phyloP scores from a whole-genome alignment of 2,888 invertebrate genomes.

The Heliconius erato region DNA sequence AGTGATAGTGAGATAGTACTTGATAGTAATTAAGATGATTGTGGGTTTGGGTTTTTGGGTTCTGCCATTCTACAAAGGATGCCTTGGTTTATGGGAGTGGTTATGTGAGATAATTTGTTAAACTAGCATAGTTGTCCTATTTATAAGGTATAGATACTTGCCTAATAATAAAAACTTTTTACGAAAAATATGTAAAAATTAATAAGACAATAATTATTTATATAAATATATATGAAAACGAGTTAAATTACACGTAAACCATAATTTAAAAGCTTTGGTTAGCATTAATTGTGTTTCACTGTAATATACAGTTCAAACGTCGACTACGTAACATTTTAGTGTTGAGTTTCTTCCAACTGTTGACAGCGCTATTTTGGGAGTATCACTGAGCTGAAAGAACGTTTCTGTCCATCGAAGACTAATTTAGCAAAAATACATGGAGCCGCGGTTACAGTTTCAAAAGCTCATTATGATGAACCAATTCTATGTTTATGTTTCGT shows the following conservation, averaged over 20 bases:
- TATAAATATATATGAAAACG: constrained; percentile 76
- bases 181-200: background rate
- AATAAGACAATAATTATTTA: constrained; percentile 58
- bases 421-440: constrained; percentile 65
- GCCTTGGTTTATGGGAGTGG: too few species aligned
- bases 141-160: too few species aligned
- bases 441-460: constrained; percentile 49
- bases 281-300: constrained; percentile 67
- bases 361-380: constrained; percentile 74
- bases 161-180: background rate
- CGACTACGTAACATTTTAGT: constrained; percentile 69
- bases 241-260: constrained; percentile 69
- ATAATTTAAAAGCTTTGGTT: constrained; percentile 66
- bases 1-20: too few species aligned
- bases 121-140: too few species aligned
- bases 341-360: constrained; percentile 73
- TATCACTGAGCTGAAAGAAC: constrained; percentile 70
- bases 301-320: constrained; percentile 64
- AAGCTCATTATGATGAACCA: constrained; percentile 53
- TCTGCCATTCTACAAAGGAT: background rate
- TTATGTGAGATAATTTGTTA: too few species aligned
- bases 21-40: too few species aligned
- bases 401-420: constrained; percentile 76
- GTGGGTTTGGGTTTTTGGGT: too few species aligned
- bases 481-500: constrained; percentile 29